Conservation (phyloP, 1,140 invertebrate genomes). For the Zelostemma sp. region DNA sequence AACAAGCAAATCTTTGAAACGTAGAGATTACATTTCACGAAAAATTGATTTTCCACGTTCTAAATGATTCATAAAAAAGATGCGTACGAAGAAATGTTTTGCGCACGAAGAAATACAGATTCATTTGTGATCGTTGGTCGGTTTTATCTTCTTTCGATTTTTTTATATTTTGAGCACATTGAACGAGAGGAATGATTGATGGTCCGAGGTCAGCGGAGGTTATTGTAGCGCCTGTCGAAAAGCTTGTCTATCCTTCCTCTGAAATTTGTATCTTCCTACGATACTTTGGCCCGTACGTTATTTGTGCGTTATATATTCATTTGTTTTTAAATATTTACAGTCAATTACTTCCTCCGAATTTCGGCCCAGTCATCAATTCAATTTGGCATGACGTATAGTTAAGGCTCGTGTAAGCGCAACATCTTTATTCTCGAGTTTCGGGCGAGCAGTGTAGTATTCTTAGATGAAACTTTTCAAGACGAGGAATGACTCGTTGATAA, state of each 20-base stretch:
- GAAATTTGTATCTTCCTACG: constrained; percentile 24
- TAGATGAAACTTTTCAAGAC: too few species aligned
- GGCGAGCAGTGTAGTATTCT: background rate
- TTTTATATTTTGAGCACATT: constrained; percentile 20
- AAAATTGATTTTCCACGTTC: constrained; percentile 15
- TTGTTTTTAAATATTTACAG: background rate
- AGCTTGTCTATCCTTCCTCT: constrained; percentile 25
- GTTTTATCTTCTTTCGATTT: background rate
- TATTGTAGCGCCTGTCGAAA: constrained; percentile 43
- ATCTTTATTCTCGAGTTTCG: background rate
- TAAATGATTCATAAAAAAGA: background rate
- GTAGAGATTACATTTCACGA: background rate
- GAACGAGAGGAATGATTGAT: constrained; percentile 37
- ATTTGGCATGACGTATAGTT: background rate
- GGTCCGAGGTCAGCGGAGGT: constrained; percentile 23
- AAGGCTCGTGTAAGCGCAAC: background rate
- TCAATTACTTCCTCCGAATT: background rate
- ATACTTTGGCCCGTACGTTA: background rate
- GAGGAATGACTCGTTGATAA: too few species aligned
- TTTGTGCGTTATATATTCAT: constrained; percentile 11
- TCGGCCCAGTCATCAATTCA: background rate
- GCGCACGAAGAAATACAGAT: constrained; percentile 16
- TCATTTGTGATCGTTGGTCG: too few species aligned
- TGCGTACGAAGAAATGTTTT: constrained; percentile 8
- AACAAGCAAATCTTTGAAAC: constrained; percentile 9